These are phyloP conservation scores for Camponotus fellah DNA, from an alignment of 2,888 invertebrate species.

Conservation along the genomic window DNA sequence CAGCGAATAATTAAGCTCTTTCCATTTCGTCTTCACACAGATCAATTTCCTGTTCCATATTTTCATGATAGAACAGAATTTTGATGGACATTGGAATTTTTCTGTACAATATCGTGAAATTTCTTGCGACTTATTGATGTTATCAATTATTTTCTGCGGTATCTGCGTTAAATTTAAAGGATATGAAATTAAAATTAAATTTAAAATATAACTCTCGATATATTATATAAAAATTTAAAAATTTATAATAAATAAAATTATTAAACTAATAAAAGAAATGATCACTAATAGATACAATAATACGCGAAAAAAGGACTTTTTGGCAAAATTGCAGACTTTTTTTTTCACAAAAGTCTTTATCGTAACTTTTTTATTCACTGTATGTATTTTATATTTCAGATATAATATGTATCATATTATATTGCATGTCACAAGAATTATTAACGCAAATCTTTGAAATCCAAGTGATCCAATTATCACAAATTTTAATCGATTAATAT, in stretches of 20 bases:
- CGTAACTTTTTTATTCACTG: neutral
- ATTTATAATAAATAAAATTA: neutral
- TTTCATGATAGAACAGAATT: neutral
- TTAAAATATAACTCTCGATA: neutral
- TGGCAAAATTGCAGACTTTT: neutral
- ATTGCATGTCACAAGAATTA: neutral
- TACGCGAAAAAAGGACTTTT: neutral
- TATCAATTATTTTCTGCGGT: neutral
- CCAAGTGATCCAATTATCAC: neutral
- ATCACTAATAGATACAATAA: neutral
- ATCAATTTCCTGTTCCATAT: neutral
- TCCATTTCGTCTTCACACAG: neutral
- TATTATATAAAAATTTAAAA: neutral
- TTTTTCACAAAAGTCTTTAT: neutral
- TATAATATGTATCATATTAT: neutral
- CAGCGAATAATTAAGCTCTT: slow-evolving; percentile 14
- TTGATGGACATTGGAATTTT: too few species aligned
- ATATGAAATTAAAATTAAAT: neutral
- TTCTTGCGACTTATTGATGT: neutral
- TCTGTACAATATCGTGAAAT: neutral
- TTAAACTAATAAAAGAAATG: neutral
- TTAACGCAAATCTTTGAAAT: neutral
- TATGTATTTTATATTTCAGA: neutral
- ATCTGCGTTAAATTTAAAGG: neutral
- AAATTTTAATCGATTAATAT: neutral